These are phyloP conservation scores for Hemitrygon akajei DNA, from an alignment of 2,797 vertebrate species.

Conservation along the genomic window DNA sequence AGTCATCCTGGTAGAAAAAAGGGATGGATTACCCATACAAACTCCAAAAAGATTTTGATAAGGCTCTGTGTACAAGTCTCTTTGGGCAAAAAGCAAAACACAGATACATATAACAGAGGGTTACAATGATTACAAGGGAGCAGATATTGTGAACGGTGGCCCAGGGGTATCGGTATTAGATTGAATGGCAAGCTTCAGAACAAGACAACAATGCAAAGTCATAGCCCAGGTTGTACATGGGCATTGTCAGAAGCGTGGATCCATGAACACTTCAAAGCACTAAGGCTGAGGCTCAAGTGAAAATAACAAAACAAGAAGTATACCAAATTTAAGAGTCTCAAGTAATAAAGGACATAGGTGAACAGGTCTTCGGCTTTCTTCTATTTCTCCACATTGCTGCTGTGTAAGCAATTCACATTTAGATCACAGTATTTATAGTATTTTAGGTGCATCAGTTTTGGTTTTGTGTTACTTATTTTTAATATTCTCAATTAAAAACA, in stretches of 20 bases:
- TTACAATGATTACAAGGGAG: neutral
- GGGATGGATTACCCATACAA: neutral
- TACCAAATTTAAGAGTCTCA: neutral
- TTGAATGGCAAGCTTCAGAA: neutral
- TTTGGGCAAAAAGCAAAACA: neutral
- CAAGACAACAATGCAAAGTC: neutral
- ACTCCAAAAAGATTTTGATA: neutral
- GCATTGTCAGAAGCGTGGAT: neutral
- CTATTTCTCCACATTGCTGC: neutral
- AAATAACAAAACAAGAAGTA: neutral
- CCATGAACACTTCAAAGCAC: neutral
- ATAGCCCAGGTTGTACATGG: neutral
- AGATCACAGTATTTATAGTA: no score
- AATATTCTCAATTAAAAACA: no score
- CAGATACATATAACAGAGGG: neutral
- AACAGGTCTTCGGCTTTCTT: neutral
- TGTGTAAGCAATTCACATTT: neutral
- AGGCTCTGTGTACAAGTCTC: neutral
- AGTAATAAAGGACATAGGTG: neutral
- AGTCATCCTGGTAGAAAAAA: neutral
- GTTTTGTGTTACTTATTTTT: no score
- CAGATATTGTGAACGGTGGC: neutral
- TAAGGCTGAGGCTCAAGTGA: neutral
- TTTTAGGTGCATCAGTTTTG: no score
- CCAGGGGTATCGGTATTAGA: neutral